Evolutionary conservation across 1,140 invertebrate genomes (phyloP).

Genomic region (Drosophila baimaii): DNA sequence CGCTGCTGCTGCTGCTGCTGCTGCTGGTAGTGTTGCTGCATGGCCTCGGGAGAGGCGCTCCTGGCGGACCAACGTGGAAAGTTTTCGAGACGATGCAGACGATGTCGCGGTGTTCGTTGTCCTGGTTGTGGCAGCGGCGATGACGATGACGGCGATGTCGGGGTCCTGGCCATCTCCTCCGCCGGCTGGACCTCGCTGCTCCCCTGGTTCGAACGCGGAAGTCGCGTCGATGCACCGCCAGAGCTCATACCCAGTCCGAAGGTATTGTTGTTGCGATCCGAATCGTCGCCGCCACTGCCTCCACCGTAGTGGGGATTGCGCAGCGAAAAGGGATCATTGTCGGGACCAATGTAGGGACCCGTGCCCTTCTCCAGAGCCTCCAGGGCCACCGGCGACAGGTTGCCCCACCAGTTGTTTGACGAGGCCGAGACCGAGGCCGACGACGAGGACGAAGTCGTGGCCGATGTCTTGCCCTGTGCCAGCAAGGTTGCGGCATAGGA

Average conservation of each 20-base stretch:
- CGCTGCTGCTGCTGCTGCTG: neutral
- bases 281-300: neutral
- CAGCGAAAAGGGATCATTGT: slow-evolving; percentile 1
- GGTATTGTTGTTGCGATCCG: slow-evolving; percentile 25
- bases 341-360: slow-evolving; percentile 7
- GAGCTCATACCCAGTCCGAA: slow-evolving; percentile 31
- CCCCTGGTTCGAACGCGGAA: too few species aligned
- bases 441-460: neutral
- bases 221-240: neutral
- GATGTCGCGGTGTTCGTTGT: neutral
- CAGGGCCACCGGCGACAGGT: slow-evolving; percentile 1
- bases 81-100: neutral
- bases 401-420: slow-evolving; percentile 12
- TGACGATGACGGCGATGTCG: neutral
- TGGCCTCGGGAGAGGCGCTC: neutral
- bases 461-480: slow-evolving; percentile 10
- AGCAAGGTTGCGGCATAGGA: slow-evolving; percentile 49
- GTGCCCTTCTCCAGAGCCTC: slow-evolving; percentile 7
- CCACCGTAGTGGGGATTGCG: slow-evolving; percentile 1
- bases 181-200: neutral
- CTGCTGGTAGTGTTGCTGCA: too few species aligned
- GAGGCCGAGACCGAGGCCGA: neutral
- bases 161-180: neutral
- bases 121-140: neutral
- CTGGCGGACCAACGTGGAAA: neutral